A percentile compares a stretch with the other conserved stretches of the same genome.
Evolutionary conservation across 1,140 invertebrate genomes (phyloP).

Genomic region (Lasioglossum baleicum): DNA sequence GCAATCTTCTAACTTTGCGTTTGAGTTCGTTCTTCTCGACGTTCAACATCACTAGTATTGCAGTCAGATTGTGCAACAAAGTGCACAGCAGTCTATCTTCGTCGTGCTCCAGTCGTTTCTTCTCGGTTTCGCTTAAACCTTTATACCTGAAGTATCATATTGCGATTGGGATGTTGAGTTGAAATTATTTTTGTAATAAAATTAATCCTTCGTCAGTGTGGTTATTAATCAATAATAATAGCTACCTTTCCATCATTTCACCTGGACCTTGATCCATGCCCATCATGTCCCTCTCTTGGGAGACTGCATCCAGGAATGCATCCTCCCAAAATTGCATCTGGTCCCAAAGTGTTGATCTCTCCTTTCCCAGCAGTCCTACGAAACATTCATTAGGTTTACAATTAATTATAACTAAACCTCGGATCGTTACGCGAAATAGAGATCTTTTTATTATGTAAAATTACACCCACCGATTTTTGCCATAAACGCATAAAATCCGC

Average conservation of each 20-base stretch:
- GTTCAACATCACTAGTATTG: conserved; percentile 97
- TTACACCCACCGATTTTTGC: no score
- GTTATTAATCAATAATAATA: no score
- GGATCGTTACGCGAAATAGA: no score
- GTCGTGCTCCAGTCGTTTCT: conserved; percentile 97
- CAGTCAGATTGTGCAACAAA: conserved; percentile 97
- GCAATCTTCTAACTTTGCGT: conserved; percentile 94
- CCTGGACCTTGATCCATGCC: conserved; percentile 99
- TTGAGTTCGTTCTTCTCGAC: conserved; percentile 92
- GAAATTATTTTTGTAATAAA: no score
- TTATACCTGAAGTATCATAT: conserved; percentile 86
- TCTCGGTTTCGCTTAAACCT: conserved; percentile 94
- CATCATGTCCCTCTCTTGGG: conserved; percentile 98
- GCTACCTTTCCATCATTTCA: conserved; percentile 98
- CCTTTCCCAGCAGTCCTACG: conserved; percentile 82
- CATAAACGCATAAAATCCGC: no score
- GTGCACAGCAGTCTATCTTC: conserved; percentile 98
- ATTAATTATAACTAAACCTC: no score
- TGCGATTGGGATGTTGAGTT: no score
- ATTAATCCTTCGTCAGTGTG: no score
- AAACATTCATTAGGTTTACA: neutral
- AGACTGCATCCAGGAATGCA: conserved; percentile 98
- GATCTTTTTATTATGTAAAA: no score
- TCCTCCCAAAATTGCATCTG: conserved; percentile 99
- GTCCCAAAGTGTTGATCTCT: conserved; percentile 96